phyloP scores from a whole-genome alignment of 2,888 invertebrate species.

The Ennomos fuscantarius region DNA sequence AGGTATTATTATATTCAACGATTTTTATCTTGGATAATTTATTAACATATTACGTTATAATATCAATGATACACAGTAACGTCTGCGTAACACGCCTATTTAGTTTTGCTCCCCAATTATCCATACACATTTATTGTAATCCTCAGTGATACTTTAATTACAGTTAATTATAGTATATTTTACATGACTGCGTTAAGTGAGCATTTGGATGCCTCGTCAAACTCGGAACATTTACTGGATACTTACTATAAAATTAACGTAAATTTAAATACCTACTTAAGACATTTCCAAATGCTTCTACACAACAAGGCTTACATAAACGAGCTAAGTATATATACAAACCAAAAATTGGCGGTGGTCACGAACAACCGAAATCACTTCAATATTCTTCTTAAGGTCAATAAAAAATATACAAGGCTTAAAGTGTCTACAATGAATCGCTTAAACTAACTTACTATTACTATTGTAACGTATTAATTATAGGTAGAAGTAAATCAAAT shows the following conservation, averaged over 20 bases:
- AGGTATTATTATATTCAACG: conserved; percentile 56
- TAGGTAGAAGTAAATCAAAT: too few species aligned
- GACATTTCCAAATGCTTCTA: conserved; percentile 56
- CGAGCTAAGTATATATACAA: conserved; percentile 13
- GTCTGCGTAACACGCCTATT: conserved; percentile 51
- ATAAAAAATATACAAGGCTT: conserved; percentile 3
- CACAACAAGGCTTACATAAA: conserved; percentile 42
- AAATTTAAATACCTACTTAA: conserved; percentile 31
- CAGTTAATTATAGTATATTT: conserved; percentile 55
- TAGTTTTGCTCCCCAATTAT: conserved; percentile 77
- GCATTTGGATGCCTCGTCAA: conserved; percentile 54
- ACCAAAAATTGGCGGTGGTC: conserved; percentile 1
- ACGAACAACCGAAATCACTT: background rate
- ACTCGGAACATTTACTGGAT: too few species aligned
- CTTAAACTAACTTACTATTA: too few species aligned
- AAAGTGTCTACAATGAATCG: too few species aligned
- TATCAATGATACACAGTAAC: conserved; percentile 47
- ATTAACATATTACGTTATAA: conserved; percentile 53
- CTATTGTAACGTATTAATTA: too few species aligned
- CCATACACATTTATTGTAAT: conserved; percentile 65
- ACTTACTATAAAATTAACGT: conserved; percentile 39
- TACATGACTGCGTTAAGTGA: conserved; percentile 58
- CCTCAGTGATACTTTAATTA: conserved; percentile 54
- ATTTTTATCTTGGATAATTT: conserved; percentile 49
- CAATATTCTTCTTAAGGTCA: background rate